Evolutionary conservation across 2,797 vertebrate genomes (phyloP), one percentile per base, ranked within the genome.

Genomic region (Pipistrellus nathusii): DNA sequence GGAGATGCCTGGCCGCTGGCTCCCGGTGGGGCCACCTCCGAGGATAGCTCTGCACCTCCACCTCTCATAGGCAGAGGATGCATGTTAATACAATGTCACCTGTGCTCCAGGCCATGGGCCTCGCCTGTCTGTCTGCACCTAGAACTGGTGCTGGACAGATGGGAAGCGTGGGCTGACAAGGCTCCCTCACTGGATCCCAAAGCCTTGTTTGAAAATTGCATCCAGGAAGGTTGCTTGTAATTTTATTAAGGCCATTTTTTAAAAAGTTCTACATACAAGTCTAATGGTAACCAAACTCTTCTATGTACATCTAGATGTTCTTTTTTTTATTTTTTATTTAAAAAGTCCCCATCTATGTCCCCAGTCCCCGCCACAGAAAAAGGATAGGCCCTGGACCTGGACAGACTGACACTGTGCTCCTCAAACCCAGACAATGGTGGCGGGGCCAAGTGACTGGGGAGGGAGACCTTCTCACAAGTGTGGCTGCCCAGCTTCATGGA

Each of bases 241-340:
- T 85, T 93, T 94, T 96, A 89, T 98, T 98, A 98, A 98, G 98
- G 98, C 98, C 97, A 88, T 98, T 97, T 93, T 94, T 94, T 11
- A 71, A 78, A 91, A 97, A 55, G 80, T 97, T 93, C 97, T 97
- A 89, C 97, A 94, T 87, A 97, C 96, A 96, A 91, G 96, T 96
- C 88, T 82, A 94, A 95, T 87, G 82, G 84, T 88, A 91, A 92
- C 94, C 96, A 90, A 96, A 95, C 95, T 90, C 91, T 97, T 94
- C 93, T 96, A 96, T 97, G 66, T 96, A 97, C 96, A 32, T 0
- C 48, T 85, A 73, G 69, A 32, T 96, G 85, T 81, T 51, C 62
- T 9, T 85, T n/a, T 62, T 62, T 59, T 59, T 59, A 14, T 30
- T 62, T 30, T 62, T 27, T 27, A 27, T 1, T 94, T 90, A 46